Conservation (phyloP, 1,140 invertebrate species). For the Aporrectodea caliginosa region DNA sequence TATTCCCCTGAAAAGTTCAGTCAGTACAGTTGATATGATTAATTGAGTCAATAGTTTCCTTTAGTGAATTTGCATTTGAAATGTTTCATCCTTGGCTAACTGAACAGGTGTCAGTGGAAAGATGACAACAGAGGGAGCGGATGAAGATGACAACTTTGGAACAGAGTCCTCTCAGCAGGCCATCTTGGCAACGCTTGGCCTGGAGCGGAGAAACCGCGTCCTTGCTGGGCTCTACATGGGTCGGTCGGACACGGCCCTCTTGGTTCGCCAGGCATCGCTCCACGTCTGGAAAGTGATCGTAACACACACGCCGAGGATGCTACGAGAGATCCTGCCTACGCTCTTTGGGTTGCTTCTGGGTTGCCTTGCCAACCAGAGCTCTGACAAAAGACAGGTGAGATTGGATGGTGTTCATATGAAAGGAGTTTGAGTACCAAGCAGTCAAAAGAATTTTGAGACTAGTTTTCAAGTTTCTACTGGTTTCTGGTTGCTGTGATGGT, state of each 20-base stretch:
- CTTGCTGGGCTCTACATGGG: slow-evolving; percentile 96
- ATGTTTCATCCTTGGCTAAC: too few species aligned
- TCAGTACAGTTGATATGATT: too few species aligned
- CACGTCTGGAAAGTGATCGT: slow-evolving; percentile 97
- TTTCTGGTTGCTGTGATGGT: too few species aligned
- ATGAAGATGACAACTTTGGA: slow-evolving; percentile 98
- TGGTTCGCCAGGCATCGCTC: slow-evolving; percentile 93
- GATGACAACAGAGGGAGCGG: slow-evolving; percentile 96
- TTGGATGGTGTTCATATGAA: too few species aligned
- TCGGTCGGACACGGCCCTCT: slow-evolving; percentile 88
- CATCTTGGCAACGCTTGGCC: slow-evolving; percentile 81
- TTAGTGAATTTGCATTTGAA: too few species aligned
- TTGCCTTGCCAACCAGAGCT: slow-evolving; percentile 89
- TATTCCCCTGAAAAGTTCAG: too few species aligned
- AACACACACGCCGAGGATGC: slow-evolving; percentile 89
- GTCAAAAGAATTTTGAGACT: too few species aligned
- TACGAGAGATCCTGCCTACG: slow-evolving; percentile 93
- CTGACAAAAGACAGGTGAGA: slow-evolving; percentile 80
- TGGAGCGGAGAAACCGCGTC: slow-evolving; percentile 84
- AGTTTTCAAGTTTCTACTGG: too few species aligned
- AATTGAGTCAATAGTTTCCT: too few species aligned
- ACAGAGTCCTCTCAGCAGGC: slow-evolving; percentile 95
- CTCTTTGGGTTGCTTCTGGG: slow-evolving; percentile 86
- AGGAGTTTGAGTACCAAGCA: too few species aligned
- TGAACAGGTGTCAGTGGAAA: slow-evolving; percentile 84